Evolutionary conservation across 2,797 vertebrate species (phyloP).

Genomic region (Pygocentrus nattereri): DNA sequence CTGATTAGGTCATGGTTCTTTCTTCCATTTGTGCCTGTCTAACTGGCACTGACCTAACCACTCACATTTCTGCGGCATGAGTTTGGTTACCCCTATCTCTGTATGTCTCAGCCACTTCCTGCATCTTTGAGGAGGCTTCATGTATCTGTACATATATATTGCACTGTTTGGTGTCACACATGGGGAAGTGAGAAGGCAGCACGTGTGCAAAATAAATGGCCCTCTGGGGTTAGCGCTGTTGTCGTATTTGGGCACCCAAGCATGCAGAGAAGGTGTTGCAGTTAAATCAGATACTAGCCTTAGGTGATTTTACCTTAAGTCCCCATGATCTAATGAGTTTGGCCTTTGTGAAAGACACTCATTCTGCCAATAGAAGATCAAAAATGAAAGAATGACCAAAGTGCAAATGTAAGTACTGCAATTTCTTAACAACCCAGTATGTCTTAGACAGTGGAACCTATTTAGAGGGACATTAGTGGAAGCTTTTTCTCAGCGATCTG

Average conservation of each 20-base stretch:
- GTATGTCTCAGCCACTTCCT: conserved; percentile 17
- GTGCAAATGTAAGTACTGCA: no score
- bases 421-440: no score
- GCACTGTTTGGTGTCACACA: not conserved
- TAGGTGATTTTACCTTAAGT: no score
- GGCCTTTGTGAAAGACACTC: no score
- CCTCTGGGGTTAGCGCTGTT: not conserved
- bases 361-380: no score
- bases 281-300: no score
- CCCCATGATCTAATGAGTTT: no score
- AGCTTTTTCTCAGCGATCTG: not conserved
- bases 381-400: no score
- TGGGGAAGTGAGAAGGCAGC: conserved; percentile 26
- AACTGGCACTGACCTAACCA: not conserved
- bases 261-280: not conserved
- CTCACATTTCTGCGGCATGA: not conserved
- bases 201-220: not conserved
- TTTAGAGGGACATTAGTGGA: not conserved
- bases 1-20: not conserved
- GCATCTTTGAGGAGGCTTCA: not conserved
- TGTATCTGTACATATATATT: not conserved
- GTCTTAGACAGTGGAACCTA: not conserved
- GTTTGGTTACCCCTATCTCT: not conserved
- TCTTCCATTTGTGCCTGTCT: not conserved
- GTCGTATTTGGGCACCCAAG: not conserved